Base-by-base conservation (phyloP, 2,888 invertebrate species). In the Unio pictorum region DNA sequence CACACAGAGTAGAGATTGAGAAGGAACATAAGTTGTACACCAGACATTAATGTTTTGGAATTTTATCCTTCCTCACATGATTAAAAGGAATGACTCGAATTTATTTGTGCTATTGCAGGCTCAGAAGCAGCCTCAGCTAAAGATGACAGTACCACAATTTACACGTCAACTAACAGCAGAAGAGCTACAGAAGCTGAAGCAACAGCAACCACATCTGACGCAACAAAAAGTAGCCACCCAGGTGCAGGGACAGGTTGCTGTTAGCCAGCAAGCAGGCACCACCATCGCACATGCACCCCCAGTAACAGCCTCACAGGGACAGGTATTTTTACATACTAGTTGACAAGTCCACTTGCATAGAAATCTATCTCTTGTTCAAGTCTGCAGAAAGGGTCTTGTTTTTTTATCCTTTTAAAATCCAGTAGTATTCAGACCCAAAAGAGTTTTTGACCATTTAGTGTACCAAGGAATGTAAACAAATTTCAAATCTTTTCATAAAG, bases 161-260 rank as follows among this genome's bases (percentile, higher is more conserved):
- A 68, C 73, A 28, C 74, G 79, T 30, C 69, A 69, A 55, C 60
- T 80, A 28, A 78, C 78, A 34, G 67, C 55, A 54, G 81, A 81
- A 26, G 78, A 79, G 28, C 54, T 80, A n/a, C 72, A 75, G 59
- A 78, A 76, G 26, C 45, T 82, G 11, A 80, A 81, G 58, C 82
- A 81, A 59, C 80, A 79, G 60, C 78, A 77, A 56, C 79, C 81
- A 71, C 90, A 91, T 3, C 89, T 23, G 89, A 91, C 61, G 87
- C 92, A 68, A 89, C 91, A 79, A 66, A 80, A 82, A 60, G 73
- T 79, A 18, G 63, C 73, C 20, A 72, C 72, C 56, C 72, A 70
- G 59, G 71, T 64, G 2, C 68, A 73, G 59, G 78, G 68, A 11
- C 73, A 76, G 6, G 71, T 72, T 5, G 64, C 72, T 54, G 71